phyloP scores from a whole-genome alignment of 1,140 invertebrate species.

The Tigriopus japonicus region DNA sequence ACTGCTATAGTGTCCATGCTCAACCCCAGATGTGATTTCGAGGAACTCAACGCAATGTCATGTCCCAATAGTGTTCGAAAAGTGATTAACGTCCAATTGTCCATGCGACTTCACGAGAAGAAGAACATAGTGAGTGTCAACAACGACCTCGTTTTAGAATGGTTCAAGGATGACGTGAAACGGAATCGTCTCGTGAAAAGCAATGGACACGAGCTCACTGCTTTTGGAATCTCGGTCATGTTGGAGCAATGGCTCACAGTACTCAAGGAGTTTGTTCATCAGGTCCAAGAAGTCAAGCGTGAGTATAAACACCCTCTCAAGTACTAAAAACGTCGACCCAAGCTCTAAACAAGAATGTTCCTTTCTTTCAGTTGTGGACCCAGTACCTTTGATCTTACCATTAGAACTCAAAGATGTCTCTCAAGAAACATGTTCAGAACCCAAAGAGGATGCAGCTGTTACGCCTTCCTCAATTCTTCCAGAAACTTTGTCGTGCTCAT shows the following conservation, averaged over 20 bases:
- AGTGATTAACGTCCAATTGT: slow-evolving; percentile 8
- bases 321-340: too few relatives aligned
- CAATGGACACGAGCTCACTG: neutral
- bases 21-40: neutral
- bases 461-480: too few relatives aligned
- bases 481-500: too few relatives aligned
- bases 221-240: neutral
- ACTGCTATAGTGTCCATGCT: neutral
- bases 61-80: slow-evolving; percentile 6
- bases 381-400: too few relatives aligned
- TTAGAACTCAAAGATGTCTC: too few relatives aligned
- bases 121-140: neutral
- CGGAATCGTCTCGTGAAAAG: neutral
- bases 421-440: too few relatives aligned
- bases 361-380: too few relatives aligned
- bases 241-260: neutral
- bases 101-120: neutral
- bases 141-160: slow-evolving; percentile 1
- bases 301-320: too few relatives aligned
- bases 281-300: too few relatives aligned
- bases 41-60: neutral
- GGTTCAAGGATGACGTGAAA: neutral
- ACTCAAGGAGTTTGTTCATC: neutral
- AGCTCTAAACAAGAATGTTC: too few relatives aligned
- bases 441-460: too few relatives aligned